phyloP scores from a whole-genome alignment of 2,888 invertebrate genomes.

The Melinaea menophilus region DNA sequence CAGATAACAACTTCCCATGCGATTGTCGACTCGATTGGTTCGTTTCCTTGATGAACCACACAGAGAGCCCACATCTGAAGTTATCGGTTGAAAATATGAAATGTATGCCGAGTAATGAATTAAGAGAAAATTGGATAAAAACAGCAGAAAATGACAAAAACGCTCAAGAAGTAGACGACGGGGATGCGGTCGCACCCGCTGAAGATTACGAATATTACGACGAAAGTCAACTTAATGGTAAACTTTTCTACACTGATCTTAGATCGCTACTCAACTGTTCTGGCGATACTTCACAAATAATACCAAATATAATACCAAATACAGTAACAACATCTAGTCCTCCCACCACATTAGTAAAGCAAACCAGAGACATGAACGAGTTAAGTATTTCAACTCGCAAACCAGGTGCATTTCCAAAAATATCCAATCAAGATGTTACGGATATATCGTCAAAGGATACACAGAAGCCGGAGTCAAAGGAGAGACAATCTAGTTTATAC shows the following conservation, averaged over 20 bases:
- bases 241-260: conserved; percentile 62
- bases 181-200: not conserved
- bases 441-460: conserved; percentile 32
- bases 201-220: conserved; percentile 68
- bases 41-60: conserved; percentile 55
- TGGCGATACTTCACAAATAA: conserved; percentile 11
- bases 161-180: conserved; percentile 42
- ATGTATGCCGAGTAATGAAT: conserved; percentile 51
- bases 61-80: conserved; percentile 52
- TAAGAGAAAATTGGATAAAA: conserved; percentile 55
- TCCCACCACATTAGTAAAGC: conserved; percentile 14
- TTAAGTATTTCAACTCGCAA: conserved; percentile 17
- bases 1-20: conserved; percentile 67
- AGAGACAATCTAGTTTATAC: conserved; percentile 38
- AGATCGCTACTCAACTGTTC: conserved; percentile 59
- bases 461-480: conserved; percentile 25
- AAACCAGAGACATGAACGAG: conserved; percentile 28
- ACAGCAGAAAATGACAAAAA: conserved; percentile 28
- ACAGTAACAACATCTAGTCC: conserved; percentile 21
- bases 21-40: conserved; percentile 67
- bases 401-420: conserved; percentile 16
- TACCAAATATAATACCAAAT: conserved; percentile 11
- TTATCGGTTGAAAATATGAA: conserved; percentile 60
- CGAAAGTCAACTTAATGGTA: conserved; percentile 63
- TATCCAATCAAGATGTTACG: conserved; percentile 34